These are phyloP conservation scores for Tadarida brasiliensis DNA, from an alignment of 2,797 vertebrate genomes.

Conservation along the genomic window DNA sequence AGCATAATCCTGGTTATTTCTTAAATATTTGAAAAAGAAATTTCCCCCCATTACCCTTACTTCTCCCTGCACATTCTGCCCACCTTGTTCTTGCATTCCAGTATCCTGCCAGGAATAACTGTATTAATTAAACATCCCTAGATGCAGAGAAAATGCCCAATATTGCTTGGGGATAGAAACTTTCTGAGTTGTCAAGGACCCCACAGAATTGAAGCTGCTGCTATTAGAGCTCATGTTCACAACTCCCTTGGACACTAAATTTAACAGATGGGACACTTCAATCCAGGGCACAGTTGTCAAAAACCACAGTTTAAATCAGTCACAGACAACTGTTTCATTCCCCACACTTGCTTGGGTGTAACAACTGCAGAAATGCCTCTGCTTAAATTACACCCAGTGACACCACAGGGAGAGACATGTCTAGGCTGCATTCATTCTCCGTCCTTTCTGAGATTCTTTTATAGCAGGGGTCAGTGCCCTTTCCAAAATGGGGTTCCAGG, in stretches of 20 bases:
- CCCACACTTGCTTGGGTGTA: conserved; percentile 81
- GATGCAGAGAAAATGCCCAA: conserved; percentile 55
- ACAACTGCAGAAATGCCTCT: conserved; percentile 82
- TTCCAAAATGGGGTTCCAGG: conserved; percentile 57
- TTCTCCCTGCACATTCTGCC: background rate
- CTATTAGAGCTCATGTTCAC: conserved; percentile 70
- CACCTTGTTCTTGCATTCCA: conserved; percentile 50
- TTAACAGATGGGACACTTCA: conserved; percentile 81
- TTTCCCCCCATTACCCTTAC: background rate
- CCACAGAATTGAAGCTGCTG: conserved; percentile 66
- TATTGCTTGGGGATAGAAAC: conserved; percentile 67
- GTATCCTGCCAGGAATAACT: conserved; percentile 41
- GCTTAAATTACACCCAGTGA: conserved; percentile 84
- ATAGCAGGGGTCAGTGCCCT: conserved; percentile 56
- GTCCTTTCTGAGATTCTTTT: conserved; percentile 73
- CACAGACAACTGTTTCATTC: conserved; percentile 85
- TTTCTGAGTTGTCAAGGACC: conserved; percentile 70
- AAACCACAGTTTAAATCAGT: conserved; percentile 84
- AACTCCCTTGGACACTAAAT: conserved; percentile 75
- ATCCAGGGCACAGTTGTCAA: conserved; percentile 82
- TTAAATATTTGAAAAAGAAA: conserved; percentile 46
- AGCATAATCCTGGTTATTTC: conserved; percentile 44
- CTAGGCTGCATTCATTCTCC: conserved; percentile 71
- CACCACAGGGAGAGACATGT: conserved; percentile 77
- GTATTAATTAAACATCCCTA: conserved; percentile 60